Evolutionary conservation across 2,113 vertebrate genomes (phyloP), one percentile per base, ranked within the genome.

Genomic region (Anoplopoma fimbria): DNA sequence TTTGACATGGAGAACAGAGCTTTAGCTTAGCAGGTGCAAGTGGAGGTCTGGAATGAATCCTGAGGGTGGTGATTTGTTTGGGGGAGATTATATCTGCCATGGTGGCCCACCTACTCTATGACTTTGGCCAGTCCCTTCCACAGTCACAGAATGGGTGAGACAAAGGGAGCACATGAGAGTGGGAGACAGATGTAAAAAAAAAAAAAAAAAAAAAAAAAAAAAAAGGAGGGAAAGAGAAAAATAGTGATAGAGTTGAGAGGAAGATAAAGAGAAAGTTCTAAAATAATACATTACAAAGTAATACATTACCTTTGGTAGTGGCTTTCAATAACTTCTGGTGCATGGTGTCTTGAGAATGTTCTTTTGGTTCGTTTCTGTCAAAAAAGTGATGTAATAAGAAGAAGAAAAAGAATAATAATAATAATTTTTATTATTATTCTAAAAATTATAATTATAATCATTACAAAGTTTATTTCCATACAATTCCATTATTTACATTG

Each of bases 281-380:
- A 75, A 88, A 42, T 31, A 65, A 65, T n/a, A 62, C 29, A 72
- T 31, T 12, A n/a, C 47, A 86, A 77, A 76, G 58, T 77, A 85
- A 77, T 78, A 83, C 40, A 90, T 67, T 96, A 99, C 98, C 97
- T 97, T 92, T 96, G 95, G 90, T 98, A 99, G 89, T 98, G 96
- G 93, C 80, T 93, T 95, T 97, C 96, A 45, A 96, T 94, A 42
- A 95, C 95, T 84, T 98, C 97, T 34, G 94, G 91, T 76, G 95
- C 93, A 74, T 98, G 97, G 93, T 98, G 97, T 78, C 96, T 97
- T 74, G 90, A 95, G 89, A 97, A 93, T 64, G 96, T 98, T 92
- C 95, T 97, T 95, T 98, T 99, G 90, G 96, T 98, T 85, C 97
- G 94, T 95, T 99, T 99, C 98, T 99, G 92, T 88, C 92, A 93